Conservation (phyloP, 2,888 invertebrate species). For the Automeris io region DNA sequence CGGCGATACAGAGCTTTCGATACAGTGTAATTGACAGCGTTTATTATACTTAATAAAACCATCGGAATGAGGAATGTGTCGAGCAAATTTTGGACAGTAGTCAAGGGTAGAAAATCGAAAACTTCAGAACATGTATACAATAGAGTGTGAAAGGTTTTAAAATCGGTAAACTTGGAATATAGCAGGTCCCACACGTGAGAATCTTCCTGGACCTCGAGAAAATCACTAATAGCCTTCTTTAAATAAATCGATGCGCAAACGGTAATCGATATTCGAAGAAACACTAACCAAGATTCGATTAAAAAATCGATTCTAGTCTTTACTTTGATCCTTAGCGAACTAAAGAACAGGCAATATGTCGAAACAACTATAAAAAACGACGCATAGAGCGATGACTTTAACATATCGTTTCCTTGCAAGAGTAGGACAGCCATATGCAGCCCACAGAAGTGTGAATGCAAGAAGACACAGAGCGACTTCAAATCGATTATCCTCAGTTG, state of each 20-base stretch:
- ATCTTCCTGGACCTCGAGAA: slow-evolving; percentile 66
- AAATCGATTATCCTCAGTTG: slow-evolving; percentile 72
- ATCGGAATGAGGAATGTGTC: slow-evolving; percentile 78
- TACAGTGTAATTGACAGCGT: slow-evolving; percentile 55
- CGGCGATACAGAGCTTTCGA: slow-evolving; percentile 12
- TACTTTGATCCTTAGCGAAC: slow-evolving; percentile 46
- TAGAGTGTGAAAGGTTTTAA: slow-evolving; percentile 84
- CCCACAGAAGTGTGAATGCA: slow-evolving; percentile 63
- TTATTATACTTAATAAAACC: slow-evolving; percentile 56
- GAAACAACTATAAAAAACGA: slow-evolving; percentile 61
- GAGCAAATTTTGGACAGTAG: slow-evolving; percentile 66
- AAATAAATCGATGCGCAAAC: slow-evolving; percentile 43
- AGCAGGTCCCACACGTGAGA: slow-evolving; percentile 85
- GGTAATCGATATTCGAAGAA: slow-evolving; percentile 36
- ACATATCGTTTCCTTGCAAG: slow-evolving; percentile 63
- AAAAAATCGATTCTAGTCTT: slow-evolving; percentile 39
- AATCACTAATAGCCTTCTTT: slow-evolving; percentile 53
- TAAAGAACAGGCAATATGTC: slow-evolving; percentile 48
- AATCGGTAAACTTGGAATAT: slow-evolving; percentile 81
- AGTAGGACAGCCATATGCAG: slow-evolving; percentile 55
- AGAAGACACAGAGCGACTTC: slow-evolving; percentile 45
- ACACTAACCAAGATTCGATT: slow-evolving; percentile 41
- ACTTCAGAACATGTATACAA: slow-evolving; percentile 87
- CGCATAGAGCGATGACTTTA: slow-evolving; percentile 67
- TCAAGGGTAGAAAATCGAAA: slow-evolving; percentile 82